Percentiles rank a stretch among this genome's conserved stretches.
Evolutionary conservation across 2,888 invertebrate species (phyloP).

Genomic region (Meta bourneti): DNA sequence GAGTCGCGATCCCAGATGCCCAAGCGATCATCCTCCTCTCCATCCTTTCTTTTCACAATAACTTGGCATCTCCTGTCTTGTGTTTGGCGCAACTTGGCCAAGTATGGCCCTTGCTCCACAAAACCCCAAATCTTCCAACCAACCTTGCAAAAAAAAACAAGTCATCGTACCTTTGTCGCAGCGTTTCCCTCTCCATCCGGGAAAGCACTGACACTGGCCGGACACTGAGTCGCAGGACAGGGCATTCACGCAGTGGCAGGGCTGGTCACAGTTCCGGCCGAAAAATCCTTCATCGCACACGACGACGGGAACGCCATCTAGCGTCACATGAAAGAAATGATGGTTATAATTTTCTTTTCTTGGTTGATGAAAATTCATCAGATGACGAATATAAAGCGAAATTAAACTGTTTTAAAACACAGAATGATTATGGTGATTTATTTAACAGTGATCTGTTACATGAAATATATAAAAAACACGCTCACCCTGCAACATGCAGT

Average conservation of each 20-base stretch:
- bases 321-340: neutral
- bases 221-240: constrained; percentile 89
- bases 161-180: constrained; percentile 79
- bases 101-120: too few relatives aligned
- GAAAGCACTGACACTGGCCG: constrained; percentile 89
- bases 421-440: neutral
- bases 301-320: constrained; percentile 75
- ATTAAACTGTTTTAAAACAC: too few relatives aligned
- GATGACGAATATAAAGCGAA: neutral
- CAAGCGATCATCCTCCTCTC: too few relatives aligned
- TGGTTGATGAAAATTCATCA: neutral
- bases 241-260: constrained; percentile 86
- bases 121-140: too few relatives aligned
- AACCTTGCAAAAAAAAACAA: too few relatives aligned
- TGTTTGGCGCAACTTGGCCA: too few relatives aligned
- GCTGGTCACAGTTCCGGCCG: constrained; percentile 86
- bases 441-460: neutral
- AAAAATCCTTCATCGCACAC: constrained; percentile 89
- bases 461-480: neutral
- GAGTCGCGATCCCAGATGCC: too few relatives aligned
- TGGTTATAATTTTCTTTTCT: neutral
- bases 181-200: constrained; percentile 81
- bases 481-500: constrained; percentile 69
- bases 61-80: too few relatives aligned
- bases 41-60: too few relatives aligned